phyloP scores from a whole-genome alignment of 2,888 invertebrate species.

The Adineta ricciae region DNA sequence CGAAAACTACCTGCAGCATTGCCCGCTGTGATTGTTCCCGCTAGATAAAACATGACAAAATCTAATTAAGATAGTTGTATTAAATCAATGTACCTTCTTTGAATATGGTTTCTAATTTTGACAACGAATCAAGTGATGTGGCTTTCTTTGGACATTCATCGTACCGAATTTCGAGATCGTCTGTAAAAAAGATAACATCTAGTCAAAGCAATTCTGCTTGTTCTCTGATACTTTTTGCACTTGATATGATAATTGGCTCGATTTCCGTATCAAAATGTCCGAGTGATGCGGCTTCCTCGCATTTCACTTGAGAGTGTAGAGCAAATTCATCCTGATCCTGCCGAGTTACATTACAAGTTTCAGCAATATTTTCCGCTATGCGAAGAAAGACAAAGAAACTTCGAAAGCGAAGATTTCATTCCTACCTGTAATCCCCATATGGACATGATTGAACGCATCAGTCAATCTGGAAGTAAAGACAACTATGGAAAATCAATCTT shows the following conservation, averaged over 20 bases:
- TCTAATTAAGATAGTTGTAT: background rate
- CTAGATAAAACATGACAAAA: slow-evolving; percentile 29
- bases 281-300: slow-evolving; percentile 57
- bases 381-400: slow-evolving; percentile 20
- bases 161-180: slow-evolving; percentile 29
- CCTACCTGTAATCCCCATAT: slow-evolving; percentile 69
- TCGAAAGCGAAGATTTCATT: no score
- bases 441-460: slow-evolving; percentile 63
- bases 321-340: slow-evolving; percentile 65
- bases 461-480: slow-evolving; percentile 52
- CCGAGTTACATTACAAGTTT: slow-evolving; percentile 59
- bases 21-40: slow-evolving; percentile 65
- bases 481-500: no score
- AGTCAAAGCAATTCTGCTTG: no score
- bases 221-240: background rate
- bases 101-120: slow-evolving; percentile 42
- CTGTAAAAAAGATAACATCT: background rate
- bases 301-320: slow-evolving; percentile 60
- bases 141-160: slow-evolving; percentile 45
- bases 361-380: slow-evolving; percentile 66
- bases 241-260: slow-evolving; percentile 54
- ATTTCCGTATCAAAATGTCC: slow-evolving; percentile 65
- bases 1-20: slow-evolving; percentile 48
- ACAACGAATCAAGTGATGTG: slow-evolving; percentile 41
- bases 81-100: background rate